phyloP scores from a whole-genome alignment of 2,797 vertebrate species.

The Argyrosomus regius region DNA sequence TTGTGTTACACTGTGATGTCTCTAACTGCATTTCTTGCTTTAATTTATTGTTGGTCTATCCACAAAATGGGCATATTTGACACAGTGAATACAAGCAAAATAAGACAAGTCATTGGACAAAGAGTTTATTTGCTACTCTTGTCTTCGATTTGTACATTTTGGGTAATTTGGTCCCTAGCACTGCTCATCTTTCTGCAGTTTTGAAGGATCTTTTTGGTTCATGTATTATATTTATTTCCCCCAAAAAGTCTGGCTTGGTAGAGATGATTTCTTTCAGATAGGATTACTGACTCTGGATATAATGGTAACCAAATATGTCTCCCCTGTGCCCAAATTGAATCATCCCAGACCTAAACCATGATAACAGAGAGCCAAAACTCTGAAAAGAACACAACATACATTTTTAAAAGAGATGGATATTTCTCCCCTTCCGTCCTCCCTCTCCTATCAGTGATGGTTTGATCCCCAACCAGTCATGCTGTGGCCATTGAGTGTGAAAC shows the following conservation, averaged over 20 bases:
- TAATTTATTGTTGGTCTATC: conserved; percentile 15
- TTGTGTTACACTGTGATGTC: conserved; percentile 3
- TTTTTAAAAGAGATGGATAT: conserved; percentile 43
- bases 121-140: conserved; percentile 28
- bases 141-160: conserved; percentile 23
- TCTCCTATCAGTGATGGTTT: conserved; percentile 42
- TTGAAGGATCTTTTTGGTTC: not conserved
- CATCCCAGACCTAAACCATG: not conserved
- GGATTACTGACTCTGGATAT: conserved; percentile 2
- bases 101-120: conserved; percentile 13
- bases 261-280: conserved; percentile 1
- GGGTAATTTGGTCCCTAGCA: conserved; percentile 23
- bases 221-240: not conserved
- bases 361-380: conserved; percentile 4
- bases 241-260: not conserved
- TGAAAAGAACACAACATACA: not conserved
- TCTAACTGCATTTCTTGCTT: conserved; percentile 30
- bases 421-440: conserved; percentile 18
- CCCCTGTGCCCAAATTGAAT: conserved; percentile 7
- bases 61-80: conserved; percentile 19
- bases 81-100: conserved; percentile 7
- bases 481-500: conserved; percentile 57
- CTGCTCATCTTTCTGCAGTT: conserved; percentile 4
- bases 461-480: conserved; percentile 48
- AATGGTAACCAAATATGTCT: conserved; percentile 11